Conservation (phyloP, 2,113 vertebrate genomes). For the Pseudorhombus dupliciocellatus region DNA sequence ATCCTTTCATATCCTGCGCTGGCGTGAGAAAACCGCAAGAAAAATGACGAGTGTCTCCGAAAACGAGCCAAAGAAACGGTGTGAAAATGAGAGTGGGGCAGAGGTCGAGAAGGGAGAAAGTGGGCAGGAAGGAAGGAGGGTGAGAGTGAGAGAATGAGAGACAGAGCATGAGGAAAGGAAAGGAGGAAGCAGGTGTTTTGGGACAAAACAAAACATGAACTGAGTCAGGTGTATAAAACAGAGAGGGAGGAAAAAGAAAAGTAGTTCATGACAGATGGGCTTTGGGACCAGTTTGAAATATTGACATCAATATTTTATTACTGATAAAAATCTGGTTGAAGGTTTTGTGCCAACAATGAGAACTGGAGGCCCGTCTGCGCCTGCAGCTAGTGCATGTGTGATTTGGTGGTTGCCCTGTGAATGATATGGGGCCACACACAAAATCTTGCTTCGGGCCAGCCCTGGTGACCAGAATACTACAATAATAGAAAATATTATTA, state of each 20-base stretch:
- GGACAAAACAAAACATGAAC: conserved; percentile 48
- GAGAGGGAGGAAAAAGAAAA: conserved; percentile 2
- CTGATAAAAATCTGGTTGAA: conserved; percentile 38
- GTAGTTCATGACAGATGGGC: conserved; percentile 43
- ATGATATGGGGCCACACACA: too few relatives aligned
- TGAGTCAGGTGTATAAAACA: conserved; percentile 51
- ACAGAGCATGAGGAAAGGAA: conserved; percentile 33
- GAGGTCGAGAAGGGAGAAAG: conserved; percentile 63
- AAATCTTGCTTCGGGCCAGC: too few relatives aligned
- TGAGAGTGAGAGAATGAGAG: conserved; percentile 37
- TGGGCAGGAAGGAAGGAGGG: conserved; percentile 63
- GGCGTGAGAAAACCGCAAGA: conserved; percentile 71
- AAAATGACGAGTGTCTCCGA: conserved; percentile 58
- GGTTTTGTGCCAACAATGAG: conserved; percentile 14
- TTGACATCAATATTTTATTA: conserved; percentile 46
- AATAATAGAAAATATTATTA: background rate
- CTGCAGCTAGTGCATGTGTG: background rate
- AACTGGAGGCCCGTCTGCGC: background rate
- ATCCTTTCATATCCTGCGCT: conserved; percentile 60
- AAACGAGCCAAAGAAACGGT: conserved; percentile 65
- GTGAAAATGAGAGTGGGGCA: conserved; percentile 67
- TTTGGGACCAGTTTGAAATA: conserved; percentile 41
- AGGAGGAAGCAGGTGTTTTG: conserved; percentile 70
- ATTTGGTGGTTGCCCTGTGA: too few relatives aligned
- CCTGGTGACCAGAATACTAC: background rate